A percentile compares a stretch with the other conserved stretches of the same genome.
phyloP scores from a whole-genome alignment of 1,140 invertebrate genomes.

The Cyphomyrmex costatus region DNA sequence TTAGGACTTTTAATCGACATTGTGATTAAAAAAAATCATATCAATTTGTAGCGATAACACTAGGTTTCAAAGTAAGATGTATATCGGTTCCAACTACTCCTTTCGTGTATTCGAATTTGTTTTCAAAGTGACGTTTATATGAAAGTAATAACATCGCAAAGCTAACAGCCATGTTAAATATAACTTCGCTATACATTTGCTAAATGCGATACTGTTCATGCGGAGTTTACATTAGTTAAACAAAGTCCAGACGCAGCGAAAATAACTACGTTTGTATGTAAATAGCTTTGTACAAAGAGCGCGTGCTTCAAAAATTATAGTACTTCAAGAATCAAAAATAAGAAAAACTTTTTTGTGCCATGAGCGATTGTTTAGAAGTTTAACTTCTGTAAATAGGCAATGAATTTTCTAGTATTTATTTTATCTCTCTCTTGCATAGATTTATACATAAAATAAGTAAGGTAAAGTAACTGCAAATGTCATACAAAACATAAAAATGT shows the following conservation, averaged over 20 bases:
- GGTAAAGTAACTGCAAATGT: background rate
- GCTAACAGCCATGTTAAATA: conserved; percentile 46
- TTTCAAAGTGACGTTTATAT: conserved; percentile 30
- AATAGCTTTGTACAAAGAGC: conserved; percentile 3
- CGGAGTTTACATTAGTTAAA: conserved; percentile 32
- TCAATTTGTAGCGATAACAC: conserved; percentile 19
- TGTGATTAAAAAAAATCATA: conserved; percentile 45
- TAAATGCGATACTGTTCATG: conserved; percentile 33
- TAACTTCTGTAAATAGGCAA: background rate
- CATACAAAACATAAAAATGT: background rate
- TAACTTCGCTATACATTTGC: conserved; percentile 43
- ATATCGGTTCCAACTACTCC: background rate
- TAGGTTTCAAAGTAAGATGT: background rate
- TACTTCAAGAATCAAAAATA: background rate
- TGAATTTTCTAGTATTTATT: background rate
- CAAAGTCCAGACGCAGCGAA: conserved; percentile 20
- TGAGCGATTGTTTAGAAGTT: conserved; percentile 2
- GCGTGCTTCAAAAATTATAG: background rate
- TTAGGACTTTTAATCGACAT: conserved; percentile 11
- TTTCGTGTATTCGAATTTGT: background rate
- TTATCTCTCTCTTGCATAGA: background rate
- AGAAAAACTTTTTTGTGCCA: background rate
- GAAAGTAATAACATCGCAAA: conserved; percentile 20
- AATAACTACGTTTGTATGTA: conserved; percentile 36
- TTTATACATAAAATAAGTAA: conserved; percentile 19